Evolutionary conservation across 2,888 invertebrate genomes (phyloP), one percentile per base, ranked within the genome.

Genomic region (Dorcus hopei): DNA sequence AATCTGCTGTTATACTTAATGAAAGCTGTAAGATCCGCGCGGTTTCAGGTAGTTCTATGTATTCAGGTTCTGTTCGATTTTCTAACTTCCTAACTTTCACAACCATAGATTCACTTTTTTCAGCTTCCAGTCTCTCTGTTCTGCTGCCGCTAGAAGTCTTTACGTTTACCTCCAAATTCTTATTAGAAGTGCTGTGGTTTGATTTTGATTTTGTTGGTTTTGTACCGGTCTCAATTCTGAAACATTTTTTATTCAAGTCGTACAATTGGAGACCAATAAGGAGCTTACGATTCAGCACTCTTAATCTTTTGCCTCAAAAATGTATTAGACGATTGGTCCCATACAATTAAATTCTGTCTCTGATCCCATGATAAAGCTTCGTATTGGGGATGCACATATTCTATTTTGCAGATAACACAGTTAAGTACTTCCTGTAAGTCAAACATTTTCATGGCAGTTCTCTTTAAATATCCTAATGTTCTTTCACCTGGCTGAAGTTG

Each of bases 1-100:
- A 85, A 65, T 83, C 83, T 1, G 83, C 82, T 11, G 74, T 72
- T 2, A 80, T 82, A 3, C 80, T 82, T 61, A 85, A 77, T 4
- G 82, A 70, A 3, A 86, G 68, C 9, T 80, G 71, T 58, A 86
- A 79, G 4, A 71, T 61, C 54, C 70, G 73, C 0, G 23, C 43
- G 0, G 72, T 71, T 14, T 72, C 75, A 2, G 69, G 58, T 4
- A 77, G 40, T 2, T 72, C 45, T 39, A 65, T 65, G 59, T 72
- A 63, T 11, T 55, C 53, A 3, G 80, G 79, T 66, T 81, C 81
- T 1, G 56, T 54, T 49, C 67, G 69, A 41, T 70, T 69, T 40
- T 71, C 61, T 2, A 72, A 62, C 61, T 74, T 75, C 57, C 67
- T 72, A 2, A 54, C 40, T 33, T 49, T 57, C 9, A 45, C 26